Evolutionary conservation across 1,140 invertebrate genomes (phyloP).

Genomic region (Temnothorax nylanderi): DNA sequence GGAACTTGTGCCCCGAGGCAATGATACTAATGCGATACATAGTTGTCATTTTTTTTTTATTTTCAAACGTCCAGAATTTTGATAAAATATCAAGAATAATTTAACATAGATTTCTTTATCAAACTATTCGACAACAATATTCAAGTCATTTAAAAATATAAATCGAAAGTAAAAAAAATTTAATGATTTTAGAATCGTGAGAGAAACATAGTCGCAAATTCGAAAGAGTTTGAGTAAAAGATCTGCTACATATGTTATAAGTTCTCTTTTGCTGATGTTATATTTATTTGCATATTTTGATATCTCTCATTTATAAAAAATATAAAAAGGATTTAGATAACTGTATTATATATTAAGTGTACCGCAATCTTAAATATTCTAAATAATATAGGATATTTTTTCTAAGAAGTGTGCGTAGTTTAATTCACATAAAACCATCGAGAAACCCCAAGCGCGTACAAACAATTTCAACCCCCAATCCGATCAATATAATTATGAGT

Average conservation of each 20-base stretch:
- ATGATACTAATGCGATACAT: not conserved
- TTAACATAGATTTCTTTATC: not conserved
- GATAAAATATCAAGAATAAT: not conserved
- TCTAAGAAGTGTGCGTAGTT: not conserved
- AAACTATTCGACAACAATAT: not conserved
- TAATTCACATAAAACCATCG: not conserved
- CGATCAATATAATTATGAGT: conserved; percentile 13
- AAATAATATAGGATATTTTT: not conserved
- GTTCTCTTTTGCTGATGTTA: not conserved
- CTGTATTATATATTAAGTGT: not conserved
- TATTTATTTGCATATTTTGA: not conserved
- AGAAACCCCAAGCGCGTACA: not conserved
- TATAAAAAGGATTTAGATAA: not conserved
- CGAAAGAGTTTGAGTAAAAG: not conserved
- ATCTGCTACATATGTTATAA: not conserved
- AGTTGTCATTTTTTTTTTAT: not conserved
- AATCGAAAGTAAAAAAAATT: not conserved
- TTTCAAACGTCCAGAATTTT: not conserved
- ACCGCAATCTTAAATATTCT: not conserved
- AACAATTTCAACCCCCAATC: not conserved
- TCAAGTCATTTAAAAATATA: not conserved
- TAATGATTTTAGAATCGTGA: not conserved
- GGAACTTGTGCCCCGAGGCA: conserved; percentile 14
- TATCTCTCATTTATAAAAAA: not conserved
- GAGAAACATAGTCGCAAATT: not conserved